These are phyloP conservation scores for Enteromius trimaculatus DNA, from an alignment of 2,797 vertebrate genomes.

Conservation along the genomic window DNA sequence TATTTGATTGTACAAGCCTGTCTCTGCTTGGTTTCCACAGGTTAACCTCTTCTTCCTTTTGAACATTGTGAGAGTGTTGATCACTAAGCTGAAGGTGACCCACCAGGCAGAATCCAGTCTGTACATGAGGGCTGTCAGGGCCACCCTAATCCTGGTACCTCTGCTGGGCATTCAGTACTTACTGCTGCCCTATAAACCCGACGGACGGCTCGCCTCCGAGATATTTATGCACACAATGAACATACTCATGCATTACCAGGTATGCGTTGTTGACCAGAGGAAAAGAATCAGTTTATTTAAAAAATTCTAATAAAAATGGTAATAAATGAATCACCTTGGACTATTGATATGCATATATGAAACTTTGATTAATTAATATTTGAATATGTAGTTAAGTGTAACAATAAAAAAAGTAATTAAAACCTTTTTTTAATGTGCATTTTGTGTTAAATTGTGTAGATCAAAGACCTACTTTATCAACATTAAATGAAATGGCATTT, in stretches of 20 bases:
- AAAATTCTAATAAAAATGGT: not conserved
- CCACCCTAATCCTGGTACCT: constrained; percentile 93
- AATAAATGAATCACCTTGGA: not conserved
- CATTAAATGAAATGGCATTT: not conserved
- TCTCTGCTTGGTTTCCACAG: constrained; percentile 66
- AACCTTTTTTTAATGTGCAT: not conserved
- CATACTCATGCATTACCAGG: constrained; percentile 96
- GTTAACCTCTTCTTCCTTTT: constrained; percentile 96
- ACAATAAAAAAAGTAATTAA: not conserved
- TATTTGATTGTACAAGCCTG: not conserved
- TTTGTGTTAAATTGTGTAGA: not conserved
- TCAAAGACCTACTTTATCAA: not conserved
- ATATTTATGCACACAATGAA: constrained; percentile 90
- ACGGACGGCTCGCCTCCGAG: constrained; percentile 81
- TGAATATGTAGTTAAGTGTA: not conserved
- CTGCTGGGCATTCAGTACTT: constrained; percentile 95
- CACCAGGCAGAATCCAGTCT: constrained; percentile 95
- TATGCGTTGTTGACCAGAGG: constrained; percentile 60
- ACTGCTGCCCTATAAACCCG: constrained; percentile 88
- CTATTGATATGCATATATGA: not conserved
- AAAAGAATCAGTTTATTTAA: not conserved
- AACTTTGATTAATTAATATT: not conserved
- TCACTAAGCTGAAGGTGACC: constrained; percentile 95
- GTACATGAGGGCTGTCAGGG: constrained; percentile 97
- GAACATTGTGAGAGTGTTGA: constrained; percentile 95